A percentile compares a stretch with the other conserved stretches of the same genome.
These are phyloP conservation scores for Ennomos fuscantarius DNA, from an alignment of 2,888 invertebrate genomes.

Conservation along the genomic window DNA sequence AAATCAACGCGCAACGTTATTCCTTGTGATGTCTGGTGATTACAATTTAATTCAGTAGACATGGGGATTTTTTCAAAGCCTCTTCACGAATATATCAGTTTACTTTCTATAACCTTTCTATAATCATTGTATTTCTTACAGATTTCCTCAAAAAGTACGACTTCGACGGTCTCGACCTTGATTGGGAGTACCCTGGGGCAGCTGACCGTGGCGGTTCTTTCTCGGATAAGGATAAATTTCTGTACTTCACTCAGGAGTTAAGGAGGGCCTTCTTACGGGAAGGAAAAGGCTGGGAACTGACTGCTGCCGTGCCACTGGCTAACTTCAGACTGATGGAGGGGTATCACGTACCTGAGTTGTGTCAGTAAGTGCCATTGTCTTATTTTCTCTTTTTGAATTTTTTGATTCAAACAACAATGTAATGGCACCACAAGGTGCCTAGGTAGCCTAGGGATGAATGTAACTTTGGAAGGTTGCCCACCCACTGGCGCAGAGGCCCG, in stretches of 20 bases:
- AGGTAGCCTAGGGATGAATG: no score
- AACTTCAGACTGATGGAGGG: conserved; percentile 95
- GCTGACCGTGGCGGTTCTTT: conserved; percentile 93
- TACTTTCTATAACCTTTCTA: no score
- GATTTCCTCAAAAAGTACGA: conserved; percentile 90
- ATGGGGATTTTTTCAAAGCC: no score
- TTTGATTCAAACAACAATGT: no score
- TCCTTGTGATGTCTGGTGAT: no score
- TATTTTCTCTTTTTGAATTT: no score
- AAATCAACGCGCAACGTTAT: no score
- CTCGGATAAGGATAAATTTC: conserved; percentile 93
- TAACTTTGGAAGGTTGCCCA: no score
- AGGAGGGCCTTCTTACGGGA: conserved; percentile 91
- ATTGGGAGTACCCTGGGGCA: conserved; percentile 97
- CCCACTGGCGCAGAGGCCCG: no score
- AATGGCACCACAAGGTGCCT: no score
- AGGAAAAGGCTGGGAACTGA: conserved; percentile 93
- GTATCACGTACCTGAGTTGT: conserved; percentile 95
- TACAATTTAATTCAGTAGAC: no score
- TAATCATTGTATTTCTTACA: conserved; percentile 51
- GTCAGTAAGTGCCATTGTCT: conserved; percentile 87
- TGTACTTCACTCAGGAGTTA: conserved; percentile 93
- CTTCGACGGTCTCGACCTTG: conserved; percentile 94
- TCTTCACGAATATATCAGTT: no score
- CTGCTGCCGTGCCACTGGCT: conserved; percentile 95